phyloP scores from a whole-genome alignment of 2,888 invertebrate species.

The Sepiola atlantica region DNA sequence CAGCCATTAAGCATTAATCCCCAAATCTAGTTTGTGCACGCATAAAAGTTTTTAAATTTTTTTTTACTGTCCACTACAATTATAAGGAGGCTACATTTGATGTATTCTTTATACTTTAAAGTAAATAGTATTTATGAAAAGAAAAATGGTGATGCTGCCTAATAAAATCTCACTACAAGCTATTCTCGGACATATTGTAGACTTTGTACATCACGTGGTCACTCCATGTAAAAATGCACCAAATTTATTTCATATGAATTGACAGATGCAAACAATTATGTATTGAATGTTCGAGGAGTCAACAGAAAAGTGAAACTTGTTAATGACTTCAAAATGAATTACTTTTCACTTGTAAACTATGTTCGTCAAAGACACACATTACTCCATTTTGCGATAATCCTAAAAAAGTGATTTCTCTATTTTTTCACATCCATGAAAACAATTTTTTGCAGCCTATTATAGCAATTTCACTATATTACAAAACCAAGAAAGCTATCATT shows the following conservation, averaged over 20 bases:
- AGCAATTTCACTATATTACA: not conserved
- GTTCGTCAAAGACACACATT: not conserved
- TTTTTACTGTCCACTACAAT: too few relatives aligned
- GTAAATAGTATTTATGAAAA: too few relatives aligned
- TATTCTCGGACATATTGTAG: not conserved
- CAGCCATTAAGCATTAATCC: too few relatives aligned
- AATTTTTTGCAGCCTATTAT: not conserved
- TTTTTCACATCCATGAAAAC: not conserved
- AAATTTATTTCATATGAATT: not conserved
- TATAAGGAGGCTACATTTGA: too few relatives aligned
- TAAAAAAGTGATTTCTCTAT: not conserved
- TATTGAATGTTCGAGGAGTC: not conserved
- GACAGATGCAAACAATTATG: not conserved
- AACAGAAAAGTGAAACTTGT: not conserved
- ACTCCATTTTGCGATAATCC: not conserved
- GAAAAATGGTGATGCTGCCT: not conserved
- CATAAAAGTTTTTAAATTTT: too few relatives aligned
- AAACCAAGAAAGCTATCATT: not conserved
- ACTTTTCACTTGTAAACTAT: not conserved
- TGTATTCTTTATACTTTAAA: too few relatives aligned
- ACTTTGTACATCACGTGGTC: not conserved
- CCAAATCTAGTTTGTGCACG: too few relatives aligned
- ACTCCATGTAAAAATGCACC: not conserved
- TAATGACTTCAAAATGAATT: not conserved
- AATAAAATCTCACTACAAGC: not conserved